These are phyloP conservation scores for Pseudopipra pipra DNA, from an alignment of 2,113 vertebrate species.

Conservation along the genomic window DNA sequence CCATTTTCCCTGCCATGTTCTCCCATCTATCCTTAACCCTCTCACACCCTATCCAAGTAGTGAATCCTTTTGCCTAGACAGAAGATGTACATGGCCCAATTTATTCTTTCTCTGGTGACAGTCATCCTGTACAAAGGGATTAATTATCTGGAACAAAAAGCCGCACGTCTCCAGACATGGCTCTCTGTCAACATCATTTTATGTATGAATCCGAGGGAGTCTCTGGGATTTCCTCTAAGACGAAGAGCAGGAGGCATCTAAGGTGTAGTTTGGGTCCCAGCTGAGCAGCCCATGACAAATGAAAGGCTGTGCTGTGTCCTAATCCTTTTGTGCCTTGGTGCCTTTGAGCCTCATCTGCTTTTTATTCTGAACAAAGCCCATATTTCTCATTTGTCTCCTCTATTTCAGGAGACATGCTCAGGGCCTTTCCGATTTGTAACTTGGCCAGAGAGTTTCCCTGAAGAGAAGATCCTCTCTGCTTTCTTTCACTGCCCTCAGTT, in stretches of 20 bases:
- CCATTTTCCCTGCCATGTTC: not conserved
- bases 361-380: not conserved
- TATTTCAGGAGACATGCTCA: not conserved
- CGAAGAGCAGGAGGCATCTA: not conserved
- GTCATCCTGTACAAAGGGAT: not conserved
- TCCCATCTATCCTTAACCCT: not conserved
- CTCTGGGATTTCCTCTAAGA: not conserved
- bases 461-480: not conserved
- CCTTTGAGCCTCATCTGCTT: slow-evolving; percentile 18
- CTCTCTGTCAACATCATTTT: not conserved
- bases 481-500: not conserved
- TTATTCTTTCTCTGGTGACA: not conserved
- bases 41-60: not conserved
- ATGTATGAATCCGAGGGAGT: not conserved
- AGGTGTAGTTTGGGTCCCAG: not conserved
- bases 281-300: slow-evolving; percentile 9
- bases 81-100: not conserved
- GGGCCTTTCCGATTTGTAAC: not conserved
- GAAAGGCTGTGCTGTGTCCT: not conserved
- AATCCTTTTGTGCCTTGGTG: slow-evolving; percentile 17
- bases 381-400: slow-evolving; percentile 20
- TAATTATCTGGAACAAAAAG: not conserved
- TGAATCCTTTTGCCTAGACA: not conserved
- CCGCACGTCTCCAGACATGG: not conserved
- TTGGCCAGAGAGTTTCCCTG: not conserved